phyloP scores from a whole-genome alignment of 2,797 vertebrate species.

The Cryptoprocta ferox region DNA sequence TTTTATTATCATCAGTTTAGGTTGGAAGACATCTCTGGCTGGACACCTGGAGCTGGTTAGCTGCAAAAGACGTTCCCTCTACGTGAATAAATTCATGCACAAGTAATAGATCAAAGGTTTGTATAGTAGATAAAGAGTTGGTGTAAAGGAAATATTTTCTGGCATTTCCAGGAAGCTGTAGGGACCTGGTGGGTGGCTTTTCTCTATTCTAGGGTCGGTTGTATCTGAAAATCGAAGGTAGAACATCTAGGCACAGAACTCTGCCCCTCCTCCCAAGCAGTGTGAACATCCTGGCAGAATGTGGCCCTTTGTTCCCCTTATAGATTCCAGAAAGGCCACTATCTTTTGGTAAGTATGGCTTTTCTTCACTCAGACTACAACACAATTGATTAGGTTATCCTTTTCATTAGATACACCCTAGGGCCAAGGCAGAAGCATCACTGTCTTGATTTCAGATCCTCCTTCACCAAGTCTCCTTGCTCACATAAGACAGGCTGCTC shows the following conservation, averaged over 20 bases:
- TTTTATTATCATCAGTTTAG: neutral
- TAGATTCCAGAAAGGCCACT: neutral
- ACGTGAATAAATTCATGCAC: neutral
- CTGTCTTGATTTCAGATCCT: neutral
- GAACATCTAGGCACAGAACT: neutral
- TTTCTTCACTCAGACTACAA: neutral
- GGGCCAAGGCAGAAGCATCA: neutral
- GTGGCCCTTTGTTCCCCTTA: neutral
- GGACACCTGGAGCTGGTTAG: neutral
- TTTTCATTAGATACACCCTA: neutral
- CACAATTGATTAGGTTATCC: neutral
- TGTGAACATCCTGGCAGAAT: neutral
- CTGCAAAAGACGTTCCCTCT: neutral
- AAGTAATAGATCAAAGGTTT: neutral
- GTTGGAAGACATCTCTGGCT: neutral
- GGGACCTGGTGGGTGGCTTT: neutral
- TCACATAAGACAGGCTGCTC: neutral
- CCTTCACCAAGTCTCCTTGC: neutral
- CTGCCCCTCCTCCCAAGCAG: neutral
- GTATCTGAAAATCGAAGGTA: neutral
- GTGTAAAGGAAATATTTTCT: neutral
- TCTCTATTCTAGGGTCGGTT: neutral
- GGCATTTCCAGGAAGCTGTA: neutral
- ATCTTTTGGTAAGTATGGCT: neutral
- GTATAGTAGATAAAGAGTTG: neutral